These are phyloP conservation scores for Choloepus didactylus DNA, from an alignment of 2,797 vertebrate genomes.

Conservation along the genomic window DNA sequence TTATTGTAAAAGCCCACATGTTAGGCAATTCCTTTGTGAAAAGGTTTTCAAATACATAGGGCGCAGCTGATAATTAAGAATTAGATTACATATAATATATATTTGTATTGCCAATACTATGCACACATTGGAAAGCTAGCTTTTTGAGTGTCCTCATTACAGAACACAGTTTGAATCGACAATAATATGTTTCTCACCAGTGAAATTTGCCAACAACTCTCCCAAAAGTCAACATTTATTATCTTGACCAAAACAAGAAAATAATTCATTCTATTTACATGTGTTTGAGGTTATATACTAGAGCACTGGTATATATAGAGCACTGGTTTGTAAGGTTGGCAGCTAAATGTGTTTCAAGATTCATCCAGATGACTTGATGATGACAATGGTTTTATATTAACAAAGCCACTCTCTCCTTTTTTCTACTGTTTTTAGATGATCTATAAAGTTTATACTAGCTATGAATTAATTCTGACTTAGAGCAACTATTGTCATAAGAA, in stretches of 20 bases:
- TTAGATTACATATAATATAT: slow-evolving; percentile 89
- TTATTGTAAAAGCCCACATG: slow-evolving; percentile 97
- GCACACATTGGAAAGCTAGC: slow-evolving; percentile 86
- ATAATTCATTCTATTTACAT: slow-evolving; percentile 92
- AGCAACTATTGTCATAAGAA: slow-evolving; percentile 75
- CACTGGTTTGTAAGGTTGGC: slow-evolving; percentile 83
- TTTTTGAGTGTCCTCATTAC: slow-evolving; percentile 73
- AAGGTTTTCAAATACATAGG: slow-evolving; percentile 92
- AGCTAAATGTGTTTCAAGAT: slow-evolving; percentile 84
- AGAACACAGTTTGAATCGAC: slow-evolving; percentile 87
- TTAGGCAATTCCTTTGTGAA: slow-evolving; percentile 95
- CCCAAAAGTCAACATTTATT: slow-evolving; percentile 81
- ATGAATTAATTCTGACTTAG: slow-evolving; percentile 64
- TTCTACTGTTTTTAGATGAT: slow-evolving; percentile 75
- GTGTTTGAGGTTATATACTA: slow-evolving; percentile 90
- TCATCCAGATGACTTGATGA: slow-evolving; percentile 79
- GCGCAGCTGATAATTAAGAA: slow-evolving; percentile 85
- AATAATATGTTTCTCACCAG: slow-evolving; percentile 87
- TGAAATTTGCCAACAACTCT: slow-evolving; percentile 87
- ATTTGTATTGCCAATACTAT: slow-evolving; percentile 89
- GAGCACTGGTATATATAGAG: slow-evolving; percentile 79
- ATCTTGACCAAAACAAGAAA: slow-evolving; percentile 86
- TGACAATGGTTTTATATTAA: slow-evolving; percentile 79
- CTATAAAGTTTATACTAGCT: slow-evolving; percentile 74
- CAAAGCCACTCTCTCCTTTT: slow-evolving; percentile 71